These are phyloP conservation scores for Enteromius afrohamiltoni DNA, from an alignment of 2,797 vertebrate genomes.

Conservation along the genomic window DNA sequence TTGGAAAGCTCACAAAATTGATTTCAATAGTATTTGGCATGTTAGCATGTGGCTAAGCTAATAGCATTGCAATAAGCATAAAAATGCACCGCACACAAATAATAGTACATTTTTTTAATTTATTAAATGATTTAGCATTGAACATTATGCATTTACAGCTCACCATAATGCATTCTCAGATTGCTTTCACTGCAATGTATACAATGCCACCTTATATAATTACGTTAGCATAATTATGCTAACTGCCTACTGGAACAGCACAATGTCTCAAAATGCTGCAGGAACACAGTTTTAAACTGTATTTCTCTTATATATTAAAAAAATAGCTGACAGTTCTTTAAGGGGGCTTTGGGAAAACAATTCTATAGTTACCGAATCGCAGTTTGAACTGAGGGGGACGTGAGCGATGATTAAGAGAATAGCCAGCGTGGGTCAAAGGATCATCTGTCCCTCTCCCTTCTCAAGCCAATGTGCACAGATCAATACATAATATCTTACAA, in stretches of 20 bases:
- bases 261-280: neutral
- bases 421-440: slow-evolving; percentile 74
- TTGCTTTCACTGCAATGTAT: neutral
- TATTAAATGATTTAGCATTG: neutral
- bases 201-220: neutral
- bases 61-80: neutral
- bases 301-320: slow-evolving; percentile 2
- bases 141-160: neutral
- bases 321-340: neutral
- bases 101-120: neutral
- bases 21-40: neutral
- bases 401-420: slow-evolving; percentile 54
- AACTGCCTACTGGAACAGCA: neutral
- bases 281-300: neutral
- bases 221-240: neutral
- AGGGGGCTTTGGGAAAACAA: slow-evolving; percentile 20
- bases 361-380: slow-evolving; percentile 30
- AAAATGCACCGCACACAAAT: neutral
- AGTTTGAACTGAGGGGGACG: slow-evolving; percentile 39
- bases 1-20: neutral
- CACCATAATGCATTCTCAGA: neutral
- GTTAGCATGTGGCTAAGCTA: neutral
- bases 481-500: slow-evolving; percentile 88
- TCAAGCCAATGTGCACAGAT: slow-evolving; percentile 70
- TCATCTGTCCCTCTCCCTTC: slow-evolving; percentile 46